Evolutionary conservation across 2,797 vertebrate genomes (phyloP).

Genomic region (Centropyge bicolor): DNA sequence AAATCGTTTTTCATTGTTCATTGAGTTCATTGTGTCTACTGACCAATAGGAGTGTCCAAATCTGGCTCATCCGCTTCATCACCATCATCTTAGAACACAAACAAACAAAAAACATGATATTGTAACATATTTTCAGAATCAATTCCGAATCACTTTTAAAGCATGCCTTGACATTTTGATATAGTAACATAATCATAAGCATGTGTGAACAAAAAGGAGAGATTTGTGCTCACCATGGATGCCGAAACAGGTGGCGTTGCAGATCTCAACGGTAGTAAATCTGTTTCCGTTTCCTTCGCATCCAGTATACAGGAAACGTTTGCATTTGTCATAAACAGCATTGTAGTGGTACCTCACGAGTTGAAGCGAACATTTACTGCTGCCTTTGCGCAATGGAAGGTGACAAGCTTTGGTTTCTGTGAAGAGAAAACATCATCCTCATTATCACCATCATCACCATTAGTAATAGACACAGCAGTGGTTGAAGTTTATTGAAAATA

Average conservation of each 20-base stretch:
- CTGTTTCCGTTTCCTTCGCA: constrained; percentile 83
- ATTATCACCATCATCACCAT: constrained; percentile 8
- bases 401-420: constrained; percentile 58
- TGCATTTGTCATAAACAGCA: constrained; percentile 67
- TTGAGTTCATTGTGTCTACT: constrained; percentile 32
- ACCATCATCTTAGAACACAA: constrained; percentile 63
- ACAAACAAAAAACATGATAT: constrained; percentile 2
- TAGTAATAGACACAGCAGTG: neutral
- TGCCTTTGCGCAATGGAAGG: constrained; percentile 34
- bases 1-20: neutral
- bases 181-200: neutral
- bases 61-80: constrained; percentile 62
- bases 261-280: constrained; percentile 47
- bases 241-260: constrained; percentile 82
- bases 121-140: neutral
- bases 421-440: constrained; percentile 27
- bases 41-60: constrained; percentile 82
- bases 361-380: neutral
- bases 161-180: neutral
- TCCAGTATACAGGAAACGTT: constrained; percentile 76
- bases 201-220: neutral
- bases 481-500: neutral
- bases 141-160: neutral
- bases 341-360: constrained; percentile 76
- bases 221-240: constrained; percentile 67